Evolutionary conservation across 2,888 invertebrate genomes (phyloP).

Genomic region (Ypsolopha sequella): DNA sequence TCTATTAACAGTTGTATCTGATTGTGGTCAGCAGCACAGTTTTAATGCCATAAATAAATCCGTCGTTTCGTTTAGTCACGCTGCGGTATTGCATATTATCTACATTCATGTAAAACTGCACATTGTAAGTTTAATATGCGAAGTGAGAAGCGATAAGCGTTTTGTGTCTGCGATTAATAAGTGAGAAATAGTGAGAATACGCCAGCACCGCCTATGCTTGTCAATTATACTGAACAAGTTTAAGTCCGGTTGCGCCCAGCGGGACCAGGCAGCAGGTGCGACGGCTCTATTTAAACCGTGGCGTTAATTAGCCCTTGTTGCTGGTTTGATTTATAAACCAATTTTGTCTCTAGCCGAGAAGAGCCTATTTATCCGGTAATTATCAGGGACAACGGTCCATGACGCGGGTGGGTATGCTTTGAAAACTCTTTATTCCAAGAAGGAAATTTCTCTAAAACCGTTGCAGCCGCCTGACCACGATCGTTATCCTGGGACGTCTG

Average conservation of each 20-base stretch:
- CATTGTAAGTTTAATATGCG: too few species aligned
- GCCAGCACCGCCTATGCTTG: not conserved
- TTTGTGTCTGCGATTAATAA: too few species aligned
- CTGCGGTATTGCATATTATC: not conserved
- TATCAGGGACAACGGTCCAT: constrained; percentile 4
- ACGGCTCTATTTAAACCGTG: constrained; percentile 27
- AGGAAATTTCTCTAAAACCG: constrained; percentile 10
- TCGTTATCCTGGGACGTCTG: constrained; percentile 41
- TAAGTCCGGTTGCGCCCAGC: constrained; percentile 8
- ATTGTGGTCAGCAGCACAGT: not conserved
- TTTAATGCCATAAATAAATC: not conserved
- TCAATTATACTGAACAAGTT: not conserved
- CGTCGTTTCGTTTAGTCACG: not conserved
- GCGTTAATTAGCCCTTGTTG: constrained; percentile 46
- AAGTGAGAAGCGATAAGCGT: too few species aligned
- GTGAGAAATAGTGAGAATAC: too few species aligned
- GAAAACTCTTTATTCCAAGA: not conserved
- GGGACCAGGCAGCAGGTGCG: constrained; percentile 33
- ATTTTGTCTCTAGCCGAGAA: constrained; percentile 31
- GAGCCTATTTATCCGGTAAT: constrained; percentile 30
- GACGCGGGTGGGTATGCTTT: not conserved
- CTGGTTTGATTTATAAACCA: constrained; percentile 45
- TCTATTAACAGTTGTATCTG: not conserved
- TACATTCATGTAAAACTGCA: not conserved
- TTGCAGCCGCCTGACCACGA: constrained; percentile 15